These are phyloP conservation scores for Conistra vaccinii DNA, from an alignment of 2,888 invertebrate species.

Conservation along the genomic window DNA sequence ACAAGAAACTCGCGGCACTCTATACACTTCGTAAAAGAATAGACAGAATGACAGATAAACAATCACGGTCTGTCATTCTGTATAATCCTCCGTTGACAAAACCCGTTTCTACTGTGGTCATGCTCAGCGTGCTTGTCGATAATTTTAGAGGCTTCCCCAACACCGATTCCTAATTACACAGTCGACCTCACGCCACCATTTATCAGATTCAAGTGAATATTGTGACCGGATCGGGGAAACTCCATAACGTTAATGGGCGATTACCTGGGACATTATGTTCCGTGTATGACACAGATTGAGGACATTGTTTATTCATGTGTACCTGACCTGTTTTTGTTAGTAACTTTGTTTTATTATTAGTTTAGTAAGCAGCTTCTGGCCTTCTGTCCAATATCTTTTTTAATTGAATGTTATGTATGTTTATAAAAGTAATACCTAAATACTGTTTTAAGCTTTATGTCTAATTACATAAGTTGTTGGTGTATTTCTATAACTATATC, in stretches of 20 bases:
- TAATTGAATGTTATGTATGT: neutral
- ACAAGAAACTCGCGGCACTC: too few relatives aligned
- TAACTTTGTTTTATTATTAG: neutral
- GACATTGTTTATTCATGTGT: conserved; percentile 14
- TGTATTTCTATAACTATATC: too few relatives aligned
- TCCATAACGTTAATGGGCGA: conserved; percentile 21
- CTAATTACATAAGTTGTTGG: too few relatives aligned
- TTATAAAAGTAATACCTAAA: too few relatives aligned
- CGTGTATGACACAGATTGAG: conserved; percentile 24
- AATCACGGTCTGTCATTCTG: too few relatives aligned
- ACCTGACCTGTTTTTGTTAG: neutral
- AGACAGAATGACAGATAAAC: too few relatives aligned
- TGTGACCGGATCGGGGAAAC: conserved; percentile 6
- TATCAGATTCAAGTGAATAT: conserved; percentile 24
- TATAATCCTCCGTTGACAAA: too few relatives aligned
- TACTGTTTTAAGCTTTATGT: too few relatives aligned
- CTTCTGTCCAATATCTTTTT: neutral
- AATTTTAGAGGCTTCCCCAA: neutral
- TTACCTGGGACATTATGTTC: conserved; percentile 20
- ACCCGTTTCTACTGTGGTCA: too few relatives aligned
- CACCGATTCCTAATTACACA: neutral
- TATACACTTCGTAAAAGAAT: too few relatives aligned
- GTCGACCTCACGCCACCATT: neutral
- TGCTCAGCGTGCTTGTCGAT: too few relatives aligned
- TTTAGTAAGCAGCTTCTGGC: neutral